Percentiles rank a stretch among this genome's conserved stretches.
phyloP scores from a whole-genome alignment of 2,888 invertebrate genomes.

The Fragum whitleyi region DNA sequence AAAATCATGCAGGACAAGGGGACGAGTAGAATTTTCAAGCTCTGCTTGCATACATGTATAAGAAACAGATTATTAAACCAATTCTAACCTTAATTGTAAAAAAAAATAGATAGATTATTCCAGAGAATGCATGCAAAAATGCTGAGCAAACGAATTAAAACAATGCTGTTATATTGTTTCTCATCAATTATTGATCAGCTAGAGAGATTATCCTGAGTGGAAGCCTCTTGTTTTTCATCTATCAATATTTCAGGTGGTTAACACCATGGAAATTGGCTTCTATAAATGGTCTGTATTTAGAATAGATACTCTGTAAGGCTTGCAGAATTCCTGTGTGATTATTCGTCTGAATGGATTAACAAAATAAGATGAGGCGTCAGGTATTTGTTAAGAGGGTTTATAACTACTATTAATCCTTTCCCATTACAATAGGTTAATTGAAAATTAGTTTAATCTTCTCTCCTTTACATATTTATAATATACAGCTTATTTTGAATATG shows the following conservation, averaged over 20 bases:
- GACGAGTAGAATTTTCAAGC: too few relatives aligned
- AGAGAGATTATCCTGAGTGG: conserved; percentile 4
- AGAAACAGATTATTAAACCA: too few relatives aligned
- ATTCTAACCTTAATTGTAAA: too few relatives aligned
- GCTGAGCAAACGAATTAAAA: conserved; percentile 8
- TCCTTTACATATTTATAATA: neutral
- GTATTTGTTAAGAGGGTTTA: conserved; percentile 7
- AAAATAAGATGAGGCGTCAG: conserved; percentile 22
- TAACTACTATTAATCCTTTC: neutral
- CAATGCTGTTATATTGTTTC: conserved; percentile 6
- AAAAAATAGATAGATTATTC: too few relatives aligned
- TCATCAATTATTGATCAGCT: conserved; percentile 19
- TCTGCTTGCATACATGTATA: too few relatives aligned
- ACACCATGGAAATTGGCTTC: neutral
- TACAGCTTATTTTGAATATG: too few relatives aligned
- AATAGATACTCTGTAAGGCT: neutral
- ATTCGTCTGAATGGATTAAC: conserved; percentile 14
- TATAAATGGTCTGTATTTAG: neutral
- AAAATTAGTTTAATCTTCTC: neutral
- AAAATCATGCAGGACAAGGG: too few relatives aligned
- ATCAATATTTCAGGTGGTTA: conserved; percentile 21
- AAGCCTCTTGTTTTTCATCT: conserved; percentile 20
- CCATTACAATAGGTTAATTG: neutral
- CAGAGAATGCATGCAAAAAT: neutral
- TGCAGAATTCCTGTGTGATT: neutral